Evolutionary conservation across 2,888 invertebrate genomes (phyloP).

Genomic region (Archips crataeganus): DNA sequence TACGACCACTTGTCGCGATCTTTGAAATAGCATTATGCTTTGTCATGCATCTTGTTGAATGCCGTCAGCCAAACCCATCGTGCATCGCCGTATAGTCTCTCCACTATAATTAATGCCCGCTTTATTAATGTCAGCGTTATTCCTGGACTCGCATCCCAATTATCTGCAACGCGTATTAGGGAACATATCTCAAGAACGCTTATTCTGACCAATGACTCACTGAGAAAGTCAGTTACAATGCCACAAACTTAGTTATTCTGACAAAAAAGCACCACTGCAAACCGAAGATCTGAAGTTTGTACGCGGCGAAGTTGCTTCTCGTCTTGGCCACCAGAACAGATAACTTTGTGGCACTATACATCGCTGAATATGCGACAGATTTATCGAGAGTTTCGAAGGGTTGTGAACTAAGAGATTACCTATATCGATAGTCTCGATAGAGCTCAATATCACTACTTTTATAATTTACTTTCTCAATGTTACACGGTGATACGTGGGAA

Average conservation of each 20-base stretch:
- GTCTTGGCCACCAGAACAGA: constrained; percentile 33
- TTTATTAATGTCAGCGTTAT: constrained; percentile 66
- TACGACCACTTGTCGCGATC: not conserved
- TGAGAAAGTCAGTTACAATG: constrained; percentile 81
- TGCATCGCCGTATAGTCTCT: constrained; percentile 44
- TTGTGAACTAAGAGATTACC: constrained; percentile 46
- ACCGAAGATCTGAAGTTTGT: constrained; percentile 20
- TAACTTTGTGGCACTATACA: constrained; percentile 42
- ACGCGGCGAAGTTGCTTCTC: constrained; percentile 32
- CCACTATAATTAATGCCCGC: constrained; percentile 50
- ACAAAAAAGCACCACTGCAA: constrained; percentile 19
- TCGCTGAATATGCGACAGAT: constrained; percentile 86
- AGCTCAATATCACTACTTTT: not conserved
- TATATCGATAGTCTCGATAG: constrained; percentile 45
- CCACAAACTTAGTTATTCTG: constrained; percentile 31
- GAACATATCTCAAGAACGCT: constrained; percentile 64
- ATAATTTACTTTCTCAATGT: not conserved
- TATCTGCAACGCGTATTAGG: constrained; percentile 79
- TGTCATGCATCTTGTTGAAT: constrained; percentile 3
- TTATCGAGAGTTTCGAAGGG: constrained; percentile 77
- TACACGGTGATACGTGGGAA: not conserved
- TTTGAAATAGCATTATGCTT: constrained; percentile 13
- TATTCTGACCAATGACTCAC: constrained; percentile 83
- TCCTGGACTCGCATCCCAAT: constrained; percentile 80
- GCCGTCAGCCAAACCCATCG: constrained; percentile 9